Evolutionary conservation across 2,113 vertebrate genomes (phyloP).

Genomic region (Halichoerus grypus): DNA sequence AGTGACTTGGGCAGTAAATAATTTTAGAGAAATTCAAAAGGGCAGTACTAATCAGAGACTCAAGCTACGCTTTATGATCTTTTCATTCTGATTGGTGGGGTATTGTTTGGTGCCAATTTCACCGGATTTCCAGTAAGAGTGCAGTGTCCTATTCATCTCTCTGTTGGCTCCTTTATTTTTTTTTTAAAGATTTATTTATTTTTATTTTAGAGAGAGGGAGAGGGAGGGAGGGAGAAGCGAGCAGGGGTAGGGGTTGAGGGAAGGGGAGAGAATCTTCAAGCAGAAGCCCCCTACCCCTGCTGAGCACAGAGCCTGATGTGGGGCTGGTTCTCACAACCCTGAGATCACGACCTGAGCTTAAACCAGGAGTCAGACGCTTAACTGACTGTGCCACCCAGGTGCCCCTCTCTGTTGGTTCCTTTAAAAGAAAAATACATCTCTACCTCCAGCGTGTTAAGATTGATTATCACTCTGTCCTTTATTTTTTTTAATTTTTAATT

Average conservation of each 20-base stretch:
- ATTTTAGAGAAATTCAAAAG: neutral
- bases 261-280: neutral
- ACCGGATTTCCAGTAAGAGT: neutral
- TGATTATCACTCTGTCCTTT: neutral
- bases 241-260: neutral
- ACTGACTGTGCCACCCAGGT: neutral
- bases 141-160: no score
- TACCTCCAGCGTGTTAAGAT: neutral
- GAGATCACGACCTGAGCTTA: neutral
- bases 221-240: neutral
- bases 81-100: neutral
- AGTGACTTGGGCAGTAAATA: no score
- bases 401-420: neutral
- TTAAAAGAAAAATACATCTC: neutral
- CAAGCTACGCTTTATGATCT: accelerated
- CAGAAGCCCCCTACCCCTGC: neutral
- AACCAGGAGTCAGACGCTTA: neutral
- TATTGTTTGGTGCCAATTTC: neutral
- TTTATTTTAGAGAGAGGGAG: neutral
- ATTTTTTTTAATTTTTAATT: no score
- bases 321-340: neutral
- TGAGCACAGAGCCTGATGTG: neutral
- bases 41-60: accelerated
- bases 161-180: neutral
- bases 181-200: neutral